Evolutionary conservation across 2,888 invertebrate species (phyloP).

Genomic region (Perdita meconis): DNA sequence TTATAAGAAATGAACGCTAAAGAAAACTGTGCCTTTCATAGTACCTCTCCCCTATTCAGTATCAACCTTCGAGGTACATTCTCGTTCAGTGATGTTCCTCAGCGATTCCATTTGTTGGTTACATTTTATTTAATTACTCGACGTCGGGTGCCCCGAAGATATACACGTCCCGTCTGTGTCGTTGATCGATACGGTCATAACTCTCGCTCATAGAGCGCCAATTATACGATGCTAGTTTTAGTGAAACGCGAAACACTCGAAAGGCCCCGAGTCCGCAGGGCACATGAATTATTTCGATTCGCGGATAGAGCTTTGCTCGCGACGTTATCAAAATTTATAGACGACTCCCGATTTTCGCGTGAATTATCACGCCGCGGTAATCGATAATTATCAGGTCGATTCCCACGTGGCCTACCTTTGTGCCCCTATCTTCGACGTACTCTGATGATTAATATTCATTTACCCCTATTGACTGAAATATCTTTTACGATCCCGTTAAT

Average conservation of each 20-base stretch:
- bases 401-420: constrained; percentile 15
- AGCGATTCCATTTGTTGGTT: background rate
- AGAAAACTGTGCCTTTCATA: too few relatives aligned
- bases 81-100: too few relatives aligned
- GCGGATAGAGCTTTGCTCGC: background rate
- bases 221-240: background rate
- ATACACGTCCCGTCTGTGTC: background rate
- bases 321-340: constrained; percentile 37
- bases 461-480: background rate
- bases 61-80: too few relatives aligned
- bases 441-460: constrained; percentile 46
- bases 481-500: constrained; percentile 1
- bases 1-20: too few relatives aligned
- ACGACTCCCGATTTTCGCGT: background rate
- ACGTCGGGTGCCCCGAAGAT: background rate
- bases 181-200: background rate
- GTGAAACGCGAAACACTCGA: background rate
- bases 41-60: too few relatives aligned
- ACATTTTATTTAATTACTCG: background rate
- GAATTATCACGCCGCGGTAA: constrained; percentile 16
- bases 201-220: background rate
- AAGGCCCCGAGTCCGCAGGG: background rate
- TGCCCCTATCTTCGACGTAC: background rate
- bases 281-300: background rate
- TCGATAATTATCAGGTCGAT: constrained; percentile 10